Conservation (phyloP, 2,113 vertebrate genomes). For the Romanogobio albipinnatus region DNA sequence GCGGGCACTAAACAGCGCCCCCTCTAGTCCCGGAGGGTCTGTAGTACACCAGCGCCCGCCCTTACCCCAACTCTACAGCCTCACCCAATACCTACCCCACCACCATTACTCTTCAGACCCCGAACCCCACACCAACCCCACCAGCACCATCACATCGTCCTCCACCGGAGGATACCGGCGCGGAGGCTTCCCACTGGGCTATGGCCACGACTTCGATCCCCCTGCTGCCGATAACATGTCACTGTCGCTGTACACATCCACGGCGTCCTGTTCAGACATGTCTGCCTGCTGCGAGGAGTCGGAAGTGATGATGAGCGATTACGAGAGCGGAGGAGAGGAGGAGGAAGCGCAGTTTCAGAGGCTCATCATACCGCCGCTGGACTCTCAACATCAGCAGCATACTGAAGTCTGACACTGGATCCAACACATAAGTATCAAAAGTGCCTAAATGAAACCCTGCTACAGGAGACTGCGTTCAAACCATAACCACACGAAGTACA, state of each 20-base stretch:
- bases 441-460: slow-evolving; percentile 86
- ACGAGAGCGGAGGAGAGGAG: slow-evolving; percentile 93
- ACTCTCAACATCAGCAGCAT: slow-evolving; percentile 81
- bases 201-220: slow-evolving; percentile 83
- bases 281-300: slow-evolving; percentile 96
- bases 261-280: slow-evolving; percentile 96
- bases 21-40: slow-evolving; percentile 76
- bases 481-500: slow-evolving; percentile 29
- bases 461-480: slow-evolving; percentile 44
- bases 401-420: slow-evolving; percentile 94
- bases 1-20: slow-evolving; percentile 79
- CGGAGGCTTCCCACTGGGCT: slow-evolving; percentile 81
- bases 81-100: slow-evolving; percentile 90
- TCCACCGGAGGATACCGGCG: slow-evolving; percentile 73
- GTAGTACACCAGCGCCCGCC: slow-evolving; percentile 80
- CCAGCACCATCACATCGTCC: slow-evolving; percentile 60
- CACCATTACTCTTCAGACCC: slow-evolving; percentile 85
- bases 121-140: slow-evolving; percentile 77
- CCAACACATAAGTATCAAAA: slow-evolving; percentile 79
- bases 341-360: slow-evolving; percentile 80
- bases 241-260: slow-evolving; percentile 89
- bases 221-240: slow-evolving; percentile 86
- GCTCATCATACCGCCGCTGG: slow-evolving; percentile 84
- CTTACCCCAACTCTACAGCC: slow-evolving; percentile 85
- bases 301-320: slow-evolving; percentile 96